phyloP scores from a whole-genome alignment of 2,797 vertebrate genomes.

The Trichosurus vulpecula region DNA sequence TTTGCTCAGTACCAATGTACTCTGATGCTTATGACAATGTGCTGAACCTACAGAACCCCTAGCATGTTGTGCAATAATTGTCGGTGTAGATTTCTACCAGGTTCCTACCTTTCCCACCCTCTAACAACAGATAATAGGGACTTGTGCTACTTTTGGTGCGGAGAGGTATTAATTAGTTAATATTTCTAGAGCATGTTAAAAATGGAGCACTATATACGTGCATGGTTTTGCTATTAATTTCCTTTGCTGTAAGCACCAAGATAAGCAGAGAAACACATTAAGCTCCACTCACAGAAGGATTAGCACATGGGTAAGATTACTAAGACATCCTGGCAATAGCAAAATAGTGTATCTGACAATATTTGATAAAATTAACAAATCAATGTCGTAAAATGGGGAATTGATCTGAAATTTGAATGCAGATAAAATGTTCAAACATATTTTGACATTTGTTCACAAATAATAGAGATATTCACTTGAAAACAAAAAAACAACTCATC shows the following conservation, averaged over 20 bases:
- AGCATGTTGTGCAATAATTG: background rate
- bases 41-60: constrained; percentile 58
- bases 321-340: constrained; percentile 18
- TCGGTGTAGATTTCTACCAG: constrained; percentile 53
- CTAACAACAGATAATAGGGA: background rate
- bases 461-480: background rate
- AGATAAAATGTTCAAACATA: constrained; percentile 45
- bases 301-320: constrained; percentile 9
- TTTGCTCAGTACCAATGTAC: constrained; percentile 58
- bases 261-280: constrained; percentile 19
- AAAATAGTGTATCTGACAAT: constrained; percentile 51
- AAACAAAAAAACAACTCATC: background rate
- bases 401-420: constrained; percentile 38
- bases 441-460: constrained; percentile 29
- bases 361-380: constrained; percentile 62
- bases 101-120: background rate
- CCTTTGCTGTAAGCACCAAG: constrained; percentile 41
- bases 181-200: constrained; percentile 60
- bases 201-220: constrained; percentile 16
- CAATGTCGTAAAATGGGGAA: constrained; percentile 24
- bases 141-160: constrained; percentile 50
- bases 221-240: constrained; percentile 48
- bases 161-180: constrained; percentile 49
- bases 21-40: constrained; percentile 57
- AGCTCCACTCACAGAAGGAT: background rate